Evolutionary conservation across 2,113 vertebrate species (phyloP), one percentile per base, ranked within the genome.

Genomic region (Aleadryas rufinucha): DNA sequence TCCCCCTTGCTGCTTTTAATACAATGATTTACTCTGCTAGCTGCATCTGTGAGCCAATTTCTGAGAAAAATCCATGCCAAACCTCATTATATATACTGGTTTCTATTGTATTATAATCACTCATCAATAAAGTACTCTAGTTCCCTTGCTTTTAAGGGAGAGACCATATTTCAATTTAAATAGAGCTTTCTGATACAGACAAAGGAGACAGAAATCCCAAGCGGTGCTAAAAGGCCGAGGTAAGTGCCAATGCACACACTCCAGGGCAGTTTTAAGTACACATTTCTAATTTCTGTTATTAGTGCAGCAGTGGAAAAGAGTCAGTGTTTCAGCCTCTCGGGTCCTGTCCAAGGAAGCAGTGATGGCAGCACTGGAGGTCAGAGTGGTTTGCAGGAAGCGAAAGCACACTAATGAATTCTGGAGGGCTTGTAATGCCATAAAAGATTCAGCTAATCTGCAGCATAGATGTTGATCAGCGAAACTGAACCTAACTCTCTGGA

Each of bases 401-500:
- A 97, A 87, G 90, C 61, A 88, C 63, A 47, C 93, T 98, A 98
- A 98, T 96, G 97, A 97, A 97, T 98, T 97, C 97, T 96, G 94
- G 96, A 96, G 90, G 80, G 84, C 92, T 98, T 95, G 96, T 97
- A 98, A 97, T 95, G 87, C 97, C 97, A 95, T 97, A 92, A 97
- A 97, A 97, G 97, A 98, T 97, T 97, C 96, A 96, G 94, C 97
- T 98, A 98, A 98, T 98, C 98, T 98, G 97, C 97, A 97, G 97
- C 95, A 94, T 95, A 98, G 97, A 98, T 96, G 97, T 96, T 97
- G 97, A 97, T 97, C 97, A 96, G 95, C 60, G 95, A 97, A 97
- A 97, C 97, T 97, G 97, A 97, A 97, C 97, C 95, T 92, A 94
- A 92, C 84, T 97, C 95, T 24, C 75, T 98, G 97, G 97, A 98